Evolutionary conservation across 2,888 invertebrate genomes (phyloP).

Genomic region (Camptogramma bilineatum): DNA sequence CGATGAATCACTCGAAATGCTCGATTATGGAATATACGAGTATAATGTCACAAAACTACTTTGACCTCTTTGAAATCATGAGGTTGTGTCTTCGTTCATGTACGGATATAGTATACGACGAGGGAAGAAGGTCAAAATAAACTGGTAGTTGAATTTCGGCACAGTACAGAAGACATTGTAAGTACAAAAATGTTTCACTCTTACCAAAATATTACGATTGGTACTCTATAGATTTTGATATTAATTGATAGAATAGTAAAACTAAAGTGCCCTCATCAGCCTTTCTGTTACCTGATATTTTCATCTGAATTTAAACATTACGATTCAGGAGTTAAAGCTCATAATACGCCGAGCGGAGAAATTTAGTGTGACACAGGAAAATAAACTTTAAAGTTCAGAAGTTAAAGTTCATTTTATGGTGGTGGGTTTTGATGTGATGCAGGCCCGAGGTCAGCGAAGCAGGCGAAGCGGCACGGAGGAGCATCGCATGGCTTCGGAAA

Average conservation of each 20-base stretch:
- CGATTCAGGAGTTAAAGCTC: too few relatives aligned
- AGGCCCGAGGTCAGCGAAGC: slow-evolving; percentile 59
- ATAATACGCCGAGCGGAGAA: too few relatives aligned
- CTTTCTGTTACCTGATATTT: too few relatives aligned
- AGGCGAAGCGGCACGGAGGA: slow-evolving; percentile 56
- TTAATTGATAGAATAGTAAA: too few relatives aligned
- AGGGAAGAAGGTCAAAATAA: slow-evolving; percentile 49
- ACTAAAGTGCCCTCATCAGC: too few relatives aligned
- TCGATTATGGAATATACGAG: slow-evolving; percentile 56
- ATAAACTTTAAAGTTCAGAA: neutral
- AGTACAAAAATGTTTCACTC: slow-evolving; percentile 3
- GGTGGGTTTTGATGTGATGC: slow-evolving; percentile 9
- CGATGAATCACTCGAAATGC: slow-evolving; percentile 56
- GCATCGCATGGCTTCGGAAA: slow-evolving; percentile 76
- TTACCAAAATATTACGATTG: neutral
- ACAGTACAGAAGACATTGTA: slow-evolving; percentile 48
- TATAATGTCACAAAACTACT: slow-evolving; percentile 45
- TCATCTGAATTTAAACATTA: too few relatives aligned
- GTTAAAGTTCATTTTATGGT: slow-evolving; percentile 2
- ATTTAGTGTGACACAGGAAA: neutral
- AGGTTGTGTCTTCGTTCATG: slow-evolving; percentile 5
- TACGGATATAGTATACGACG: slow-evolving; percentile 6
- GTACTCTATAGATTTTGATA: neutral
- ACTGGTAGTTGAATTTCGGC: slow-evolving; percentile 67
- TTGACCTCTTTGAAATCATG: slow-evolving; percentile 30